Percentiles rank a stretch among this genome's conserved stretches.
Conservation (phyloP, 2,797 vertebrate genomes). For the Decapterus maruadsi region DNA sequence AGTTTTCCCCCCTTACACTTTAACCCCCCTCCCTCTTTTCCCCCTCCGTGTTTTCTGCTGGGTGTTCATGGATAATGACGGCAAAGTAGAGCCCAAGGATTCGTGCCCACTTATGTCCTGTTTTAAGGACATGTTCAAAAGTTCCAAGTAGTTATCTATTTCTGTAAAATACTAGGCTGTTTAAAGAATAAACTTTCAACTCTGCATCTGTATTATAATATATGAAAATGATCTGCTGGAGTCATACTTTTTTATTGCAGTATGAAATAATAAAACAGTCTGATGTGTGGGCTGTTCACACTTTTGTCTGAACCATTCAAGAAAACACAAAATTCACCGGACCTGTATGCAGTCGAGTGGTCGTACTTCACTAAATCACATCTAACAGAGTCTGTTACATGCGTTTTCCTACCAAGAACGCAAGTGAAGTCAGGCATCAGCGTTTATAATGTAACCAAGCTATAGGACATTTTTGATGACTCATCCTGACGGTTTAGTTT, state of each 20-base stretch:
- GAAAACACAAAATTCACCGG: constrained; percentile 5
- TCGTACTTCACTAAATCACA: too few relatives aligned
- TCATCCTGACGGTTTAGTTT: not conserved
- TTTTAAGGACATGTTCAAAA: constrained; percentile 90
- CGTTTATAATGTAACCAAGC: not conserved
- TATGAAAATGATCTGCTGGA: constrained; percentile 86
- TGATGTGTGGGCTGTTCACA: constrained; percentile 83
- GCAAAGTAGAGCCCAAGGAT: constrained; percentile 83
- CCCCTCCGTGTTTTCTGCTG: constrained; percentile 70
- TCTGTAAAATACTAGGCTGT: constrained; percentile 92
- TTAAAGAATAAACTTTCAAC: constrained; percentile 91
- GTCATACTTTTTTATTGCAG: constrained; percentile 88
- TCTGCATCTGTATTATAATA: constrained; percentile 92
- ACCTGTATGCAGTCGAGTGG: not conserved
- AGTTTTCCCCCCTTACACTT: constrained; percentile 48
- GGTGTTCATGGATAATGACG: constrained; percentile 81
- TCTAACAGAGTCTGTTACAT: too few relatives aligned
- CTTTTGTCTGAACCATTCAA: constrained; percentile 67
- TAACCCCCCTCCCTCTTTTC: constrained; percentile 6
- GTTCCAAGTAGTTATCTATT: constrained; percentile 89
- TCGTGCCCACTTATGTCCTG: constrained; percentile 87
- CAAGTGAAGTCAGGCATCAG: not conserved
- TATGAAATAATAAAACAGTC: constrained; percentile 85
- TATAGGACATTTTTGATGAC: not conserved
- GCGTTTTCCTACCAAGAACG: too few relatives aligned